Evolutionary conservation across 1,140 invertebrate species (phyloP).

Genomic region (Heterodera carotae): DNA sequence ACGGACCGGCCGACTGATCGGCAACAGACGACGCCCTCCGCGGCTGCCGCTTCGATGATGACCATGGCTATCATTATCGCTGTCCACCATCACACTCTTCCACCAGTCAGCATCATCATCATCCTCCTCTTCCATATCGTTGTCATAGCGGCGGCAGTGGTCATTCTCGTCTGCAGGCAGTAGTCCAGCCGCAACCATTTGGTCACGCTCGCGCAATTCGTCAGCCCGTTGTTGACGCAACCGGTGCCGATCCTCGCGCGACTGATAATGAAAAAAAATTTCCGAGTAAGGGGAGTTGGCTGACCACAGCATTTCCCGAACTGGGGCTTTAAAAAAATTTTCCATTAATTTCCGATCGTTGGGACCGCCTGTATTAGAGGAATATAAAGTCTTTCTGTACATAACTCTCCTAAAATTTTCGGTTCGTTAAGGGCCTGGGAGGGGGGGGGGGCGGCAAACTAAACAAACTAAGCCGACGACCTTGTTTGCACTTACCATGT

Average conservation of each 20-base stretch:
- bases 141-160: background rate
- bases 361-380: too few species aligned
- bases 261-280: conserved; percentile 21
- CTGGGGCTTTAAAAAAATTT: too few species aligned
- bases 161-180: background rate
- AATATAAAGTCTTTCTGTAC: too few species aligned
- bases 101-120: background rate
- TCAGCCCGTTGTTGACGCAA: conserved; percentile 25
- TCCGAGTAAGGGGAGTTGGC: background rate
- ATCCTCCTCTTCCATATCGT: background rate
- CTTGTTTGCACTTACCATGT: background rate
- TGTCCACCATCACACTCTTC: background rate
- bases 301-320: too few species aligned
- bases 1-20: background rate
- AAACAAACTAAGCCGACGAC: too few species aligned
- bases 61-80: background rate
- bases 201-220: conserved; percentile 9
- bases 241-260: conserved; percentile 27
- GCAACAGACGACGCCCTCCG: background rate
- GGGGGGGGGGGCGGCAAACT: background rate
- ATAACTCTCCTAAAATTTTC: too few species aligned
- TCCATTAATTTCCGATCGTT: too few species aligned
- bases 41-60: background rate
- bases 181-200: conserved; percentile 24
- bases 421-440: too few species aligned